Conservation (phyloP, 2,797 vertebrate species). For the Enteromius viviparus region DNA sequence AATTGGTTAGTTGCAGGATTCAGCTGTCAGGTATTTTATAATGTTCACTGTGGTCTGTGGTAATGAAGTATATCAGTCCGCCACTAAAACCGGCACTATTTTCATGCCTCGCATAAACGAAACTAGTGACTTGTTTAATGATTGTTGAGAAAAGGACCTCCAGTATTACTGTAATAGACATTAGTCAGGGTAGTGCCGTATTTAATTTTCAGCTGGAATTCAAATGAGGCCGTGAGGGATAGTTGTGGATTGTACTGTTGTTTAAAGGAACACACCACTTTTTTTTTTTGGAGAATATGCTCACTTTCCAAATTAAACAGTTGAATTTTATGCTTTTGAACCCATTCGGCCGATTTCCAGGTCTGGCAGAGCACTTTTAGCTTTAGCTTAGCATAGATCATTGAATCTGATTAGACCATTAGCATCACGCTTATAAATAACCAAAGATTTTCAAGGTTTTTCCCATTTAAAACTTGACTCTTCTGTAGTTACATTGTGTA, state of each 20-base stretch:
- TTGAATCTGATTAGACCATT: too few relatives aligned
- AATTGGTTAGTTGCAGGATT: neutral
- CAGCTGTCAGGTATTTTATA: slow-evolving; percentile 16
- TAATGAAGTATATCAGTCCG: neutral
- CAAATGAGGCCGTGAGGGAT: neutral
- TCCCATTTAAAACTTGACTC: too few relatives aligned
- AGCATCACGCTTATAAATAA: too few relatives aligned
- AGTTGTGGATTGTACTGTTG: neutral
- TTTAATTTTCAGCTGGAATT: neutral
- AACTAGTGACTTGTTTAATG: neutral
- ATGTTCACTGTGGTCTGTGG: neutral
- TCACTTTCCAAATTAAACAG: too few relatives aligned
- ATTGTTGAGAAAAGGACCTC: neutral
- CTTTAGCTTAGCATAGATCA: too few relatives aligned
- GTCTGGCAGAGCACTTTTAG: too few relatives aligned
- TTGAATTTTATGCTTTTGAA: too few relatives aligned
- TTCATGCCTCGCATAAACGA: neutral
- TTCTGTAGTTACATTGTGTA: too few relatives aligned
- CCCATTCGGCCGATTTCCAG: too few relatives aligned
- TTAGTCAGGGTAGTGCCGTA: neutral
- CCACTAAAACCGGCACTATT: neutral
- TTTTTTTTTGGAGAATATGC: too few relatives aligned
- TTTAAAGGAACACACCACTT: neutral
- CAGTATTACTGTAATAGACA: neutral
- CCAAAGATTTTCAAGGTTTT: too few relatives aligned